Evolutionary conservation across 92 coral and sea anemone genomes (phyloP), one percentile per base, ranked within the genome.

Genomic region (Bergia sp.): DNA sequence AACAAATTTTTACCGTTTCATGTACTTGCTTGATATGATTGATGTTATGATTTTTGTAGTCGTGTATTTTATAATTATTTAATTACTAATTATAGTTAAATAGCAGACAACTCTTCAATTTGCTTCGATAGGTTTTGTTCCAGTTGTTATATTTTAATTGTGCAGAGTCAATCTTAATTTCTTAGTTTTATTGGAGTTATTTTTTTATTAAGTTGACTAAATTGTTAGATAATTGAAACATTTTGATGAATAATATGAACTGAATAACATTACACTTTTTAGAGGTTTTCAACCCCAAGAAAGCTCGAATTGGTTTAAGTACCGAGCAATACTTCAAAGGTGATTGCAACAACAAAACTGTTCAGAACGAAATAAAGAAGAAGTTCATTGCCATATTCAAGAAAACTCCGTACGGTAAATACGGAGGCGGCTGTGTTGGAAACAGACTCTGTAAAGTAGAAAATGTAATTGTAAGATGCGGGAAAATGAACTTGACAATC

Each of bases 331-430:
- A 78, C 82, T 78, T 4, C 50, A 55, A 55, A 40, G 85, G 85
- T 29, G 72, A 80, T 37, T 80, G 85, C 69, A 55, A 80, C 72
- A 55, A 55, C 71, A 36, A 80, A 80, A 55, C 72, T 12, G 72
- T 55, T 45, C 71, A 80, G 69, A 36, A 80, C 20, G 71, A 80
- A 55, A 55, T 80, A 55, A 80, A 53, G 42, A 36, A 12, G 16
- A 80, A 55, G 73, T 49, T 80, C 6, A 78, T 78, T 50, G 82
- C 82, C 5, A 81, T 81, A 8, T 81, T 81, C 85, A 53, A 38
- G 47, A 80, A 58, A 29, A 49, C 0, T 55, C 10, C 29, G 12
- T 55, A 36, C 29, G 85, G 85, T 23, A 55, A 3, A 29, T 55
- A 23, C 47, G 73, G 47, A 38, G 85, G 82, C 20, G 66, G 72